phyloP scores from a whole-genome alignment of 2,113 vertebrate genomes.

The Polyodon spathula region DNA sequence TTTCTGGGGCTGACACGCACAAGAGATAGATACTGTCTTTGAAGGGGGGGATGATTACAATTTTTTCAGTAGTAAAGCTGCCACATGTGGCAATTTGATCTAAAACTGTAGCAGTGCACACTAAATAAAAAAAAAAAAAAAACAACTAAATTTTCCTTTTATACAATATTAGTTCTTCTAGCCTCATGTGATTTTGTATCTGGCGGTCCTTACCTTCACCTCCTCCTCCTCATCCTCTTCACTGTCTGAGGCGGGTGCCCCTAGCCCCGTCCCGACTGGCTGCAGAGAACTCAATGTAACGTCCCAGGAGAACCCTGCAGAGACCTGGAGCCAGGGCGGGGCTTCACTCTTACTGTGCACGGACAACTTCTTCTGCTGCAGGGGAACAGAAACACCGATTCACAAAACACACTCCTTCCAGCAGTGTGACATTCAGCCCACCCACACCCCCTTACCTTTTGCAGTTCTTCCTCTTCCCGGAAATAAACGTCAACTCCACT shows the following conservation, averaged over 20 bases:
- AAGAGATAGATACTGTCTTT: too few relatives aligned
- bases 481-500: conserved; percentile 86
- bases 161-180: too few relatives aligned
- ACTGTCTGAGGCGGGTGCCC: conserved; percentile 60
- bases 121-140: too few relatives aligned
- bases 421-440: background rate
- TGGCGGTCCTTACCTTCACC: conserved; percentile 34
- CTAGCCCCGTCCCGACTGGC: conserved; percentile 37
- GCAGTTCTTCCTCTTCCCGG: conserved; percentile 59
- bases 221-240: conserved; percentile 55
- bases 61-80: too few relatives aligned
- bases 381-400: background rate
- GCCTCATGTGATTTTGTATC: background rate
- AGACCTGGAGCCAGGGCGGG: conserved; percentile 64
- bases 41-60: too few relatives aligned
- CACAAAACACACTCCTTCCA: background rate
- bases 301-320: conserved; percentile 76
- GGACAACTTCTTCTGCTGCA: conserved; percentile 17
- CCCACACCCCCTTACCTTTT: background rate
- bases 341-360: conserved; percentile 4
- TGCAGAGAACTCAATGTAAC: conserved; percentile 60
- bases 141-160: background rate
- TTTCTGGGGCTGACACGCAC: too few relatives aligned
- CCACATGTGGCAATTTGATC: too few relatives aligned
- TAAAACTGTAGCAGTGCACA: too few relatives aligned